A percentile compares a stretch with the other conserved stretches of the same genome.
phyloP scores from a whole-genome alignment of 2,113 vertebrate species.

The Urocitellus parryii region DNA sequence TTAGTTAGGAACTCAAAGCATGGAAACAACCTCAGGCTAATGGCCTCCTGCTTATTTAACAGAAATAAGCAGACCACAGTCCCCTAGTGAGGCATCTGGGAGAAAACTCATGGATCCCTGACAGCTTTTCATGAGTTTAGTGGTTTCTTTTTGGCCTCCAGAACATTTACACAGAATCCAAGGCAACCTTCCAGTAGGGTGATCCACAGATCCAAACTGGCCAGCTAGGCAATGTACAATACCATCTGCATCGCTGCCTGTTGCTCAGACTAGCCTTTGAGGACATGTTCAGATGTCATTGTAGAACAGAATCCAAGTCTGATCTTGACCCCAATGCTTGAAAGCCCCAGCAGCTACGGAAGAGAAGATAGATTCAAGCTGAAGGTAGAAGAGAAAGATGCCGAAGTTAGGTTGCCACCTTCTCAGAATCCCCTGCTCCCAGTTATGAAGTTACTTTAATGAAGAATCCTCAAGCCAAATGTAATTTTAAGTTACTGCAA shows the following conservation, averaged over 20 bases:
- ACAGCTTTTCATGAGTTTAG: not conserved
- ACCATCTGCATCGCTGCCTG: not conserved
- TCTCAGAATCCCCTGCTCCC: not conserved
- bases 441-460: not conserved
- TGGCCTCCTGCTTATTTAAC: not conserved
- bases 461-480: not conserved
- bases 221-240: not conserved
- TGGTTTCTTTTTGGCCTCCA: not conserved
- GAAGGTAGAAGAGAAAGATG: constrained; percentile 5
- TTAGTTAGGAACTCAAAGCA: not conserved
- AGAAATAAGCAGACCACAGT: not conserved
- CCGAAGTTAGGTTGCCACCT: not conserved
- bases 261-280: not conserved
- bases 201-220: not conserved
- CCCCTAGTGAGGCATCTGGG: not conserved
- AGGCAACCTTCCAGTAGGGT: not conserved
- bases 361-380: not conserved
- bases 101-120: not conserved
- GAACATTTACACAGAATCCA: not conserved
- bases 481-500: not conserved
- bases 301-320: not conserved
- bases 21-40: not conserved
- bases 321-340: not conserved
- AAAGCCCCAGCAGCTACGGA: not conserved
- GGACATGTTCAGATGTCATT: not conserved